These are phyloP conservation scores for Dasysyrphus tricinctus DNA, from an alignment of 2,888 invertebrate species.

Conservation along the genomic window DNA sequence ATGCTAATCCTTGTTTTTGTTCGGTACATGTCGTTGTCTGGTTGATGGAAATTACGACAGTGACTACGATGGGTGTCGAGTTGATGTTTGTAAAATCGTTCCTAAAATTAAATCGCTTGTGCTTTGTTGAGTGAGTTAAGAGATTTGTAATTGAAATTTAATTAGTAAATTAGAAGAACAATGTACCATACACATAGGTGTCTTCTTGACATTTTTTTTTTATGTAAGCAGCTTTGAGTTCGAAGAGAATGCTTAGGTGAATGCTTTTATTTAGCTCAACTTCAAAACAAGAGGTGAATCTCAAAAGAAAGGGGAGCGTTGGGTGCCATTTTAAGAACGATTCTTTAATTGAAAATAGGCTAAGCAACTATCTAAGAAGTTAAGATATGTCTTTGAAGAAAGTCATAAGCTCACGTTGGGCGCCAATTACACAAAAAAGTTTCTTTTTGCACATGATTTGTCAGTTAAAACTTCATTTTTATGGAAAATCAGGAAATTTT, in stretches of 20 bases:
- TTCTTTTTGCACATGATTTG: too few species aligned
- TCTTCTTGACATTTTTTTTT: neutral
- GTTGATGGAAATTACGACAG: slow-evolving; percentile 28
- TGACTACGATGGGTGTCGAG: slow-evolving; percentile 28
- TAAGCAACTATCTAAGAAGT: too few species aligned
- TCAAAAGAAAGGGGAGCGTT: neutral
- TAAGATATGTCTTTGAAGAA: too few species aligned
- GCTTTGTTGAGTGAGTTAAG: slow-evolving; percentile 54
- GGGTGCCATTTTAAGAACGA: neutral
- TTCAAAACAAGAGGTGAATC: too few species aligned
- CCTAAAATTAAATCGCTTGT: slow-evolving; percentile 56
- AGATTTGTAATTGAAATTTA: slow-evolving; percentile 66
- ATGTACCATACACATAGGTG: neutral
- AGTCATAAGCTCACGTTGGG: too few species aligned
- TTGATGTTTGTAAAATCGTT: slow-evolving; percentile 54
- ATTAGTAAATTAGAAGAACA: slow-evolving; percentile 39
- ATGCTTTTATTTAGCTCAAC: neutral
- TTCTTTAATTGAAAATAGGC: too few species aligned
- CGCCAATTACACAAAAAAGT: too few species aligned
- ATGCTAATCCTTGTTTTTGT: slow-evolving; percentile 58
- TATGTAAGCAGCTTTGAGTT: too few species aligned
- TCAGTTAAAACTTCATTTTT: too few species aligned
- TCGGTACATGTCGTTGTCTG: neutral
- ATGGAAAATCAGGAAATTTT: too few species aligned
- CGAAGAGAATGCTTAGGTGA: neutral